These are phyloP conservation scores for Melipona bicolor DNA, from an alignment of 2,888 invertebrate species.

Conservation along the genomic window DNA sequence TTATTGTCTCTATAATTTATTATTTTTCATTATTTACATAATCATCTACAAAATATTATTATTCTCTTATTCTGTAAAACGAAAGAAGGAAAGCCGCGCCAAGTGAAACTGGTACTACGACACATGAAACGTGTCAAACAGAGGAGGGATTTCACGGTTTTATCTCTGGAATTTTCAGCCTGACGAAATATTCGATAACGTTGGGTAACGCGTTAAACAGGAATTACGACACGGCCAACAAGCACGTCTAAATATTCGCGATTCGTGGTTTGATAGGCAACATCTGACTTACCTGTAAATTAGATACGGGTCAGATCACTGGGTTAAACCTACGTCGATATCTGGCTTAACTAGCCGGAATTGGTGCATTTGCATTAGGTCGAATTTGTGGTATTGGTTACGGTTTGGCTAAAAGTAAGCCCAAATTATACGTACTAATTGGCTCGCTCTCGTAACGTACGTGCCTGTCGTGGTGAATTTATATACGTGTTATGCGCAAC, in stretches of 20 bases:
- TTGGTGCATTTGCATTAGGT: constrained; percentile 59
- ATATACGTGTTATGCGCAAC: constrained; percentile 25
- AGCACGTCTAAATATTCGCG: constrained; percentile 22
- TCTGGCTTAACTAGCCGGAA: constrained; percentile 54
- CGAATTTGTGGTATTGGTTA: constrained; percentile 57
- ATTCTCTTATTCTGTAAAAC: too few relatives aligned
- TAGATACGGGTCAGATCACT: constrained; percentile 63
- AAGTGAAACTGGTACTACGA: too few relatives aligned
- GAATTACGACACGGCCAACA: not conserved
- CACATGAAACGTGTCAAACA: too few relatives aligned
- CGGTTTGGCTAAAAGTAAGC: constrained; percentile 52
- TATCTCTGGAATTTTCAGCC: too few relatives aligned
- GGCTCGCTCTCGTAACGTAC: constrained; percentile 27
- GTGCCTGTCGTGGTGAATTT: constrained; percentile 32
- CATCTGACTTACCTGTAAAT: constrained; percentile 57
- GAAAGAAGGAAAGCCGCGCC: too few relatives aligned
- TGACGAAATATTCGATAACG: not conserved
- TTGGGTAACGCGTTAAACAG: not conserved
- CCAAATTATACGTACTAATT: constrained; percentile 57
- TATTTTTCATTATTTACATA: too few relatives aligned
- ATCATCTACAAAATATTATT: too few relatives aligned
- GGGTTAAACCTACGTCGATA: constrained; percentile 61
- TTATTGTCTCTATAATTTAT: too few relatives aligned
- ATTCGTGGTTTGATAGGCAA: constrained; percentile 43
- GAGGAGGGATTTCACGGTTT: too few relatives aligned